Evolutionary conservation across 2,888 invertebrate species (phyloP).

Genomic region (Agelastica alni): DNA sequence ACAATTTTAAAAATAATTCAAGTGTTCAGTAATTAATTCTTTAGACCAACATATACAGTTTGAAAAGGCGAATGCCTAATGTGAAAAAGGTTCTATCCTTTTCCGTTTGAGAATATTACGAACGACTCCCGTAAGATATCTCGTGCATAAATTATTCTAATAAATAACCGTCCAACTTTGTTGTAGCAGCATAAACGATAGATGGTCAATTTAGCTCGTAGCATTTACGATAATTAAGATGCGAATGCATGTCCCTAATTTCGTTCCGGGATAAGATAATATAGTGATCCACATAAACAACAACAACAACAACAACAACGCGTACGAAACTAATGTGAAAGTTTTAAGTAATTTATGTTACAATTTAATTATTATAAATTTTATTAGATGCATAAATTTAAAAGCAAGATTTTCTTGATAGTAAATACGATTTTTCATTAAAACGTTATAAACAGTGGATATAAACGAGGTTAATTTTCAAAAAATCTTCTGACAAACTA

Average conservation of each 20-base stretch:
- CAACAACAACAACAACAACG: too few relatives aligned
- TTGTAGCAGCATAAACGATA: not conserved
- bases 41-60: too few relatives aligned
- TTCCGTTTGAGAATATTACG: too few relatives aligned
- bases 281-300: conserved; percentile 29
- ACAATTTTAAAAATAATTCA: too few relatives aligned
- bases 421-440: not conserved
- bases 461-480: too few relatives aligned
- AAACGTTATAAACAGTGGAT: not conserved
- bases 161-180: conserved; percentile 1
- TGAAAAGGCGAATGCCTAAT: too few relatives aligned
- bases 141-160: not conserved
- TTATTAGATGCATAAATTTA: conserved; percentile 25
- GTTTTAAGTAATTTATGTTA: conserved; percentile 36
- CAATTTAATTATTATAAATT: conserved; percentile 34
- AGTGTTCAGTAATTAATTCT: too few relatives aligned
- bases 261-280: conserved; percentile 31
- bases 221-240: conserved; percentile 20
- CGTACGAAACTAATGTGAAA: conserved; percentile 36
- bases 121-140: not conserved
- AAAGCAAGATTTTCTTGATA: not conserved
- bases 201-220: conserved; percentile 8
- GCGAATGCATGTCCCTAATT: conserved; percentile 25
- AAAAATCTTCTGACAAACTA: too few relatives aligned
- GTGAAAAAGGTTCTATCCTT: too few relatives aligned